These are phyloP conservation scores for Neotoxoptera formosana DNA, from an alignment of 1,140 invertebrate species.

Conservation along the genomic window DNA sequence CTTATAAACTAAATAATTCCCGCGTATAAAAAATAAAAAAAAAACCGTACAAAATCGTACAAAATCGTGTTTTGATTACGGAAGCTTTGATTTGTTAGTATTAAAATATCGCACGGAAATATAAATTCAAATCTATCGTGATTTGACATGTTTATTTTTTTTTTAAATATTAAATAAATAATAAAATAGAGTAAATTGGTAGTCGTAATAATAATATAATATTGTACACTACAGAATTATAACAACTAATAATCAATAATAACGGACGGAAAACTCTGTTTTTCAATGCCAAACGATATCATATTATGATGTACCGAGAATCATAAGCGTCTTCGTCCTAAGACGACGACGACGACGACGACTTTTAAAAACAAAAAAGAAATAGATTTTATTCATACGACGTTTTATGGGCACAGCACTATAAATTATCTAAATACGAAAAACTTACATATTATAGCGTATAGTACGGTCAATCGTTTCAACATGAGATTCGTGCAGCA, in stretches of 20 bases:
- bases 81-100: neutral
- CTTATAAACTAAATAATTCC: constrained; percentile 12
- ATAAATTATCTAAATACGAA: constrained; percentile 13
- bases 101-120: neutral
- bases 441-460: too few species aligned
- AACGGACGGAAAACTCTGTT: neutral
- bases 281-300: neutral
- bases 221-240: neutral
- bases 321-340: neutral
- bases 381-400: neutral
- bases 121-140: neutral
- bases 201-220: neutral
- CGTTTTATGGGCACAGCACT: neutral
- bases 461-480: neutral
- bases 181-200: neutral
- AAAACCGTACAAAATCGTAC: neutral
- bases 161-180: constrained; percentile 21
- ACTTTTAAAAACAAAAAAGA: neutral
- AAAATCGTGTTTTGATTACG: neutral
- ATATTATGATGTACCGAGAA: too few species aligned
- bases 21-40: neutral
- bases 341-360: neutral
- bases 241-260: neutral
- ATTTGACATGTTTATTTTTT: neutral
- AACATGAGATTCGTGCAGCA: constrained; percentile 16